Conservation (phyloP, 2,113 vertebrate species). For the Pygoscelis antarcticus region DNA sequence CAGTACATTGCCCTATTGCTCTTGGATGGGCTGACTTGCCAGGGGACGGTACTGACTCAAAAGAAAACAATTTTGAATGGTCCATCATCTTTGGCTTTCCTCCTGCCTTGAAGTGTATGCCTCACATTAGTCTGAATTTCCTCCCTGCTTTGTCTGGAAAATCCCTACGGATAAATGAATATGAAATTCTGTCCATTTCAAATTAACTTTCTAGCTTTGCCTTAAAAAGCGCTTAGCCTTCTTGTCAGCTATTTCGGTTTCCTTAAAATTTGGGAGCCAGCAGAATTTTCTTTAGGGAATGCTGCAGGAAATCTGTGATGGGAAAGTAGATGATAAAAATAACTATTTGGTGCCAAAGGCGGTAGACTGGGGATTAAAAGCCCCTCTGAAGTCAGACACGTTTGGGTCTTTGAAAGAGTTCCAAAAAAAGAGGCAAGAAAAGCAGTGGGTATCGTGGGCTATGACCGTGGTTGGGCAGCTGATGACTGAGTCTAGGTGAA, state of each 20-base stretch:
- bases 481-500: slow-evolving; percentile 21
- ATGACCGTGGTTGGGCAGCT: background rate
- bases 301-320: background rate
- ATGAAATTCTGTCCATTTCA: background rate
- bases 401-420: background rate
- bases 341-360: background rate
- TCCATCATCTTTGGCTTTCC: background rate
- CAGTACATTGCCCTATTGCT: background rate
- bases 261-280: background rate
- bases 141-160: background rate
- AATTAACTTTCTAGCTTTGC: background rate
- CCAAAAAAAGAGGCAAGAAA: background rate
- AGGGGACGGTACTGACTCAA: background rate
- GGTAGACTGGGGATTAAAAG: background rate
- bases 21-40: background rate
- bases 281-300: background rate
- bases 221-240: background rate
- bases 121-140: background rate
- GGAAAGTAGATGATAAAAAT: background rate
- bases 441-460: background rate
- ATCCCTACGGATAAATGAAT: background rate
- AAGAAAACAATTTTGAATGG: background rate
- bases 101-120: background rate
- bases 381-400: background rate
- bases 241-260: background rate